A percentile compares a stretch with the other conserved stretches of the same genome.
Conservation (phyloP, 2,797 vertebrate genomes). For the Lutjanus campechanus region DNA sequence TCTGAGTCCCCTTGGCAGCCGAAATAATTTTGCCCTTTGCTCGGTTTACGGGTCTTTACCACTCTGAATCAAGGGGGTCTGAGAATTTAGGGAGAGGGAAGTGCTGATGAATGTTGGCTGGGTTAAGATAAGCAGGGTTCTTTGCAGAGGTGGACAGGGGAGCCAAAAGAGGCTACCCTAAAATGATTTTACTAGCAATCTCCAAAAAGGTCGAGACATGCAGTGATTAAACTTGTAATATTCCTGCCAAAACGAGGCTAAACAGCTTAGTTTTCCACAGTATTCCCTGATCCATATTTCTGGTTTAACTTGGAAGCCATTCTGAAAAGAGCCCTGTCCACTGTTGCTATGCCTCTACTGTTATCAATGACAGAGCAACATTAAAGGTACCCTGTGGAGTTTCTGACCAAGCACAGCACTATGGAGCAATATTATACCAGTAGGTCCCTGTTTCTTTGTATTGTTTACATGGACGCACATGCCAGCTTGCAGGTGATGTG, state of each 20-base stretch:
- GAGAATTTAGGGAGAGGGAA: constrained; percentile 11
- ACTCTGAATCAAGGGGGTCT: constrained; percentile 15
- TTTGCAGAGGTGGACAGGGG: constrained; percentile 34
- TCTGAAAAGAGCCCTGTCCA: constrained; percentile 53
- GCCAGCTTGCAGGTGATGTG: not conserved
- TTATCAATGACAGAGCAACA: constrained; percentile 21
- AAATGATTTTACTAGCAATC: not conserved
- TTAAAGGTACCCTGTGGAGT: constrained; percentile 41
- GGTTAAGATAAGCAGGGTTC: constrained; percentile 48
- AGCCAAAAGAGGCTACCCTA: not conserved
- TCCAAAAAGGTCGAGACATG: not conserved
- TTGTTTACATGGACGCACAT: not conserved
- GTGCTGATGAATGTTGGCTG: constrained; percentile 42
- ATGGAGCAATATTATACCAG: not conserved
- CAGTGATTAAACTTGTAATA: not conserved
- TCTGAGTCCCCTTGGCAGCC: not conserved
- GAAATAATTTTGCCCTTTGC: constrained; percentile 15
- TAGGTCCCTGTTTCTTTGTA: not conserved
- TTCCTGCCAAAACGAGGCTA: not conserved
- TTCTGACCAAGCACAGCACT: not conserved
- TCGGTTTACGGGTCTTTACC: not conserved
- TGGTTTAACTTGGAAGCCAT: constrained; percentile 14
- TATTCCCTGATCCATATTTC: not conserved
- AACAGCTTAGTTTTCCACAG: not conserved
- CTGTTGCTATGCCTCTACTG: constrained; percentile 16